phyloP scores from a whole-genome alignment of 2,888 invertebrate genomes.

The Pyrrhia umbra region DNA sequence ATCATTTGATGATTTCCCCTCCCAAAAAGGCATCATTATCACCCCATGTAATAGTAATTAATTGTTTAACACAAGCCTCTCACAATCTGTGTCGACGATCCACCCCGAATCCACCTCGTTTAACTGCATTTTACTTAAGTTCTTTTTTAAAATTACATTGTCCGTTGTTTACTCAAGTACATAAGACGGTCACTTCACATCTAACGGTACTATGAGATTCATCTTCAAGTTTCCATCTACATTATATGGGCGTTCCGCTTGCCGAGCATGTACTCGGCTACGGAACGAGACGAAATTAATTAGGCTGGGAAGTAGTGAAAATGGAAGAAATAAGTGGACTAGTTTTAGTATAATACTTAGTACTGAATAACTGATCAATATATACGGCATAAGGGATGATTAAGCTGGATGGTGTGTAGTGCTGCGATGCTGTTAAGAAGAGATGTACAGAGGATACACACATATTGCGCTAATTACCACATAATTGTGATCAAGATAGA shows the following conservation, averaged over 20 bases:
- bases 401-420: neutral
- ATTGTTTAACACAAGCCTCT: neutral
- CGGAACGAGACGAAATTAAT: constrained; percentile 57
- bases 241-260: constrained; percentile 62
- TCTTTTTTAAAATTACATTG: neutral
- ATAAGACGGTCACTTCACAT: constrained; percentile 38
- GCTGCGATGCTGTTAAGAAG: neutral
- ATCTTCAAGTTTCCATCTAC: constrained; percentile 47
- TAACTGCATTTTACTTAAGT: neutral
- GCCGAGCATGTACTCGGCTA: constrained; percentile 33
- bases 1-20: no score
- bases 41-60: no score
- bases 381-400: neutral
- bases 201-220: constrained; percentile 48
- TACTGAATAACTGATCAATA: neutral
- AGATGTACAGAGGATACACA: neutral
- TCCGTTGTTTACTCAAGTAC: constrained; percentile 13
- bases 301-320: constrained; percentile 39
- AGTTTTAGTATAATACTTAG: neutral
- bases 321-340: neutral
- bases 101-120: neutral
- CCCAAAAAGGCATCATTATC: no score
- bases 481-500: no score
- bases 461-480: neutral
- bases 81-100: neutral